Conservation (phyloP, 2,888 invertebrate genomes). For the Alsophila aescularia region DNA sequence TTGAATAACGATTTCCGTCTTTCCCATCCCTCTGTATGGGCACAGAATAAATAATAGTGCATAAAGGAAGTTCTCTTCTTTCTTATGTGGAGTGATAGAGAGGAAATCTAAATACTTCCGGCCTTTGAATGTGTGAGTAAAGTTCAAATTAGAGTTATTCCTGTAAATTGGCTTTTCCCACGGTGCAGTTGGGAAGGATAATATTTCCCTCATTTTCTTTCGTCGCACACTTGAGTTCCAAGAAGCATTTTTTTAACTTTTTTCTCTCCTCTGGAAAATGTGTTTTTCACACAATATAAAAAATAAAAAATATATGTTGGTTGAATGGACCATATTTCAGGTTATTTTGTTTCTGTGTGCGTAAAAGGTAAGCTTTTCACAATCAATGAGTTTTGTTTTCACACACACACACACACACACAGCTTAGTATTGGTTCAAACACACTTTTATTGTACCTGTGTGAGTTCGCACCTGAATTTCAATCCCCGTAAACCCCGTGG, state of each 20-base stretch:
- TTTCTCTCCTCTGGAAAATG: too few species aligned
- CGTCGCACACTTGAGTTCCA: not conserved
- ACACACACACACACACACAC: too few species aligned
- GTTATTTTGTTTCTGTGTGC: not conserved
- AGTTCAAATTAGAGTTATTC: not conserved
- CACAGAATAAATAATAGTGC: too few species aligned
- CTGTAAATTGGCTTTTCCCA: too few species aligned
- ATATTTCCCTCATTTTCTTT: conserved; percentile 14
- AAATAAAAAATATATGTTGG: too few species aligned
- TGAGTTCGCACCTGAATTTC: conserved; percentile 58
- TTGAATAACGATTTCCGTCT: not conserved
- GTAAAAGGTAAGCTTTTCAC: not conserved
- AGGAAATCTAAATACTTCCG: not conserved
- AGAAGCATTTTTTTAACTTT: too few species aligned
- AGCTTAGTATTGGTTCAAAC: too few species aligned
- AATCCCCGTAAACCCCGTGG: conserved; percentile 56
- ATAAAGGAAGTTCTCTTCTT: not conserved
- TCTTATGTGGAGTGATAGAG: not conserved
- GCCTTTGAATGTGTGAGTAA: not conserved
- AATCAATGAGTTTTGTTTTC: not conserved
- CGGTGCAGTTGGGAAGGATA: not conserved
- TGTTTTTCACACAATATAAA: too few species aligned
- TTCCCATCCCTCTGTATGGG: not conserved
- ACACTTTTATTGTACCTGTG: conserved; percentile 16
- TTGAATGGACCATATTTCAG: not conserved